Base-by-base conservation (phyloP, 1,140 invertebrate species). In the Nomia melanderi region DNA sequence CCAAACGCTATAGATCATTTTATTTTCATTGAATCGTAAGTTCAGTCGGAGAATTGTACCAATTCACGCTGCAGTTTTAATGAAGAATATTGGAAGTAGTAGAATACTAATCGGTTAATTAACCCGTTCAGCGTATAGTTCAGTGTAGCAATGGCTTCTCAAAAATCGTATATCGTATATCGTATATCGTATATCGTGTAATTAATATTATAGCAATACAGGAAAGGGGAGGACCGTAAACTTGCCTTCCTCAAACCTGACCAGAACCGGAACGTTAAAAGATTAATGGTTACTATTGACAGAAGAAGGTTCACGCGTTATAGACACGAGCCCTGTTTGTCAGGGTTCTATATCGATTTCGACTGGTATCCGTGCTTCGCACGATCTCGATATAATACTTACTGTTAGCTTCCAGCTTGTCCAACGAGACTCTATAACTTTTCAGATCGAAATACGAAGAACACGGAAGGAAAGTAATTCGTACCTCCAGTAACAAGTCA, bases 321-420 rank as follows among this genome's bases (percentile, higher is more conserved):
- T 66, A 56, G 25, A 31, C 47, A 25, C n/a, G 6, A 6, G 23
- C 14, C 25, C 12, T 20, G n/a, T 39, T 67, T 44, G 20, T 33
- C 14, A 5, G 23, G 25, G 56, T 65, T 70, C 44, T 47, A 29
- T 77, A 80, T 80, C 44, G 67, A 80, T 80, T 77, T 72, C 39
- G 20, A 20, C 39, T n/a, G 63, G 59, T 77, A 53, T n/a, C 29
- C 39, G 50, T 69, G 17, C 47, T 47, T 17, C 36, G 31, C 64
- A 20, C 12, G n/a, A 64, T 70, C 60, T 70, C 57, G 66, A 36
- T 23, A 12, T 23, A 64, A 62, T 62, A 41, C 31, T 20, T 14
- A 12, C 1, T 11, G 11, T 44, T 27, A 25, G 20, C 27, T 54
- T 12, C 53, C 9, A 23, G 29, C 56, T n/a, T 14, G 56, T 20